Conservation (phyloP, 2,797 vertebrate genomes). For the Percopsis omiscomaycus region DNA sequence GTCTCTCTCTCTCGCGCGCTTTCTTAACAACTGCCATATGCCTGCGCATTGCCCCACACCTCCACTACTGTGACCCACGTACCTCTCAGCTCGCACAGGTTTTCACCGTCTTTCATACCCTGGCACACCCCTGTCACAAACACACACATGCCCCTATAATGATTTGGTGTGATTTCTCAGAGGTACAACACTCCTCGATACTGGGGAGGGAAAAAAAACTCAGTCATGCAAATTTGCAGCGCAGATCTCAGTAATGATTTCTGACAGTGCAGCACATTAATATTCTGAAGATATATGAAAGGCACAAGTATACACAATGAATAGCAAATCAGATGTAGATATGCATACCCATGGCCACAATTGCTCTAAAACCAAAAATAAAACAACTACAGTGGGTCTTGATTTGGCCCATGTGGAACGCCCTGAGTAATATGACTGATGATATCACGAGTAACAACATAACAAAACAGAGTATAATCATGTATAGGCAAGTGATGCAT, state of each 20-base stretch:
- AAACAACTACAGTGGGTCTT: conserved; percentile 29
- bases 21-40: conserved; percentile 75
- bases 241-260: conserved; percentile 64
- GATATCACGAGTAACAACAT: conserved; percentile 25
- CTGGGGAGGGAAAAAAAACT: conserved; percentile 42
- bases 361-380: conserved; percentile 19
- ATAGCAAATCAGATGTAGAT: conserved; percentile 61
- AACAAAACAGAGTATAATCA: neutral
- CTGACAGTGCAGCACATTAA: conserved; percentile 66
- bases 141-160: conserved; percentile 25
- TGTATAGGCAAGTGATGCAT: no score
- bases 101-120: conserved; percentile 4
- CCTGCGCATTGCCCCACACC: conserved; percentile 51
- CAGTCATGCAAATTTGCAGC: conserved; percentile 56
- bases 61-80: conserved; percentile 2
- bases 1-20: conserved; percentile 56
- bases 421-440: conserved; percentile 43
- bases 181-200: conserved; percentile 55
- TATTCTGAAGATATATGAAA: conserved; percentile 62
- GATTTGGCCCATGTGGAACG: conserved; percentile 61
- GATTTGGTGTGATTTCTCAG: conserved; percentile 51
- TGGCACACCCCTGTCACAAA: conserved; percentile 21
- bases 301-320: conserved; percentile 34
- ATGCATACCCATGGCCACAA: conserved; percentile 54
- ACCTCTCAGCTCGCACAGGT: conserved; percentile 32